These are phyloP conservation scores for Euplagia quadripunctaria DNA, from an alignment of 2,888 invertebrate species.

Conservation along the genomic window DNA sequence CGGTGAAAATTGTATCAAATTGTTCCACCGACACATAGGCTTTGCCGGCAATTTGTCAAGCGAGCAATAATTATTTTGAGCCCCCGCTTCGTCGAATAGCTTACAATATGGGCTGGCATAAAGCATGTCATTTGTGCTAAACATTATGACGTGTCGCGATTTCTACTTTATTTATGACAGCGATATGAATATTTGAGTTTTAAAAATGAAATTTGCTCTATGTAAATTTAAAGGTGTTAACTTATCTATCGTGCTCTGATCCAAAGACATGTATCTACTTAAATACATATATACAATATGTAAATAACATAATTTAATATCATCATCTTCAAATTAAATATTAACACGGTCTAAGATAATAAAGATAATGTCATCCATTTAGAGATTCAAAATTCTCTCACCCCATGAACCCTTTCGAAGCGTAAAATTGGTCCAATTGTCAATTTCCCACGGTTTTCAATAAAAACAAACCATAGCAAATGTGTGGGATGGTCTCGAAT, in stretches of 20 bases:
- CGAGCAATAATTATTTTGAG: constrained; percentile 83
- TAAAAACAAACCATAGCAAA: constrained; percentile 78
- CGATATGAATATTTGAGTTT: constrained; percentile 12
- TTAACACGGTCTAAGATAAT: not conserved
- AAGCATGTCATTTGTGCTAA: constrained; percentile 50
- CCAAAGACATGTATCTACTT: not conserved
- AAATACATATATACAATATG: not conserved
- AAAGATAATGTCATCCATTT: not conserved
- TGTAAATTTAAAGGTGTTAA: not conserved
- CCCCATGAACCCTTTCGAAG: constrained; percentile 50
- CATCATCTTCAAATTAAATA: no score
- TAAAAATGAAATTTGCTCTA: constrained; percentile 9
- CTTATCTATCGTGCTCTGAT: not conserved
- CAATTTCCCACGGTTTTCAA: constrained; percentile 76
- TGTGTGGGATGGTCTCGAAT: constrained; percentile 75
- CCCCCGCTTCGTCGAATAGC: constrained; percentile 72
- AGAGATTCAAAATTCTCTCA: constrained; percentile 13
- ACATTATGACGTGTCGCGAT: constrained; percentile 49
- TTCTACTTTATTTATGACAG: constrained; percentile 45
- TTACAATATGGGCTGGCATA: constrained; percentile 58
- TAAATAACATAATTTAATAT: no score
- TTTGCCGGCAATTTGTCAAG: constrained; percentile 85
- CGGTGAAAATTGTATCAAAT: constrained; percentile 87
- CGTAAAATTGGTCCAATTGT: constrained; percentile 50
- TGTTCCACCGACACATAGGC: constrained; percentile 81